Percentiles rank a stretch among this genome's conserved stretches.
Evolutionary conservation across 2,797 vertebrate genomes (phyloP).

Genomic region (Cynopterus sphinx): DNA sequence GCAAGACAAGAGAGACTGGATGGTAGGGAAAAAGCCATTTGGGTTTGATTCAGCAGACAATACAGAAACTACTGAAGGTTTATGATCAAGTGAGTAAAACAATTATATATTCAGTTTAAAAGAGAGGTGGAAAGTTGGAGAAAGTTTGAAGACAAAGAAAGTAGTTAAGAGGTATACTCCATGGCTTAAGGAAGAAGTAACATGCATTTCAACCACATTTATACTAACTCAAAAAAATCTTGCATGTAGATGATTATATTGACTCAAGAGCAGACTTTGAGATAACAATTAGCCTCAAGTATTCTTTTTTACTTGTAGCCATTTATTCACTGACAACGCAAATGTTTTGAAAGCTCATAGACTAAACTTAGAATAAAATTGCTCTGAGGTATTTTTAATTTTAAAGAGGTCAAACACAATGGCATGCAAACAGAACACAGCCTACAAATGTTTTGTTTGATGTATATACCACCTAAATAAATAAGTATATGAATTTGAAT

Average conservation of each 20-base stretch:
- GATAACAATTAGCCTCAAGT: neutral
- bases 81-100: neutral
- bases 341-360: neutral
- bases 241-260: neutral
- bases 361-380: neutral
- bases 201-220: neutral
- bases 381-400: neutral
- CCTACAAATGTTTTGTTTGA: neutral
- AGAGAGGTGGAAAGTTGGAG: neutral
- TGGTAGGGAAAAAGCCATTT: neutral
- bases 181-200: neutral
- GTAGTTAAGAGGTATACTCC: neutral
- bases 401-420: conserved; percentile 16
- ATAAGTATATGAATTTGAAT: neutral
- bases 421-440: neutral
- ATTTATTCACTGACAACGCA: neutral
- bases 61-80: neutral
- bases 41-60: neutral
- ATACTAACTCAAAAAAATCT: neutral
- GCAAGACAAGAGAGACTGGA: neutral
- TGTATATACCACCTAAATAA: neutral
- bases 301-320: neutral
- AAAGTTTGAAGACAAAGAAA: neutral
- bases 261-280: neutral
- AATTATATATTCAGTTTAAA: neutral